Conservation (phyloP, 2,797 vertebrate genomes). For the Liasis olivaceus region DNA sequence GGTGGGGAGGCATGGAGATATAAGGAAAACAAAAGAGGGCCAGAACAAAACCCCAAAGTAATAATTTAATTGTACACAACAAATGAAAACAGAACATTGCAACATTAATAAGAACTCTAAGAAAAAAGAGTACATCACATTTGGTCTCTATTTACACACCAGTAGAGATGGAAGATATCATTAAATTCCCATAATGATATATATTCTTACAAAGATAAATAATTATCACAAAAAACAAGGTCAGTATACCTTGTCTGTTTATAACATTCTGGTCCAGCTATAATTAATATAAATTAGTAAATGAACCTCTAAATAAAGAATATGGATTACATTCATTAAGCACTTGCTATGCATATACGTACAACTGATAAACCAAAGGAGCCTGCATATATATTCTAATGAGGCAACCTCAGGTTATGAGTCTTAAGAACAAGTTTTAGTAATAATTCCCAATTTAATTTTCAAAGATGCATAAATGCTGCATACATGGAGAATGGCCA, state of each 20-base stretch:
- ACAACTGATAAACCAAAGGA: neutral
- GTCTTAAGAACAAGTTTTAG: neutral
- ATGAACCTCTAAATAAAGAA: neutral
- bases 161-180: constrained; percentile 31
- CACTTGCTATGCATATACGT: neutral
- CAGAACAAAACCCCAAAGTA: constrained; percentile 68
- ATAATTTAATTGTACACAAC: constrained; percentile 60
- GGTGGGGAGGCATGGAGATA: constrained; percentile 58
- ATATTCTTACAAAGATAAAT: constrained; percentile 1
- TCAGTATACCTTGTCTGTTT: neutral
- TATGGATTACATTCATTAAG: neutral
- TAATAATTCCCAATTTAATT: neutral
- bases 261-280: neutral
- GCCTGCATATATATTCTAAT: neutral
- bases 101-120: constrained; percentile 43
- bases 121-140: constrained; percentile 19
- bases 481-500: neutral
- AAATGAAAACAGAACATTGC: constrained; percentile 57
- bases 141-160: constrained; percentile 65
- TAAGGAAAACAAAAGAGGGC: constrained; percentile 60
- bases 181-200: neutral
- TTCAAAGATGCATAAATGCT: neutral
- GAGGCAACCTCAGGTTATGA: neutral
- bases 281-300: neutral
- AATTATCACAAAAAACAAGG: neutral